Evolutionary conservation across 2,113 vertebrate species (phyloP), one percentile per base, ranked within the genome.

Genomic region (Neofelis nebulosa): DNA sequence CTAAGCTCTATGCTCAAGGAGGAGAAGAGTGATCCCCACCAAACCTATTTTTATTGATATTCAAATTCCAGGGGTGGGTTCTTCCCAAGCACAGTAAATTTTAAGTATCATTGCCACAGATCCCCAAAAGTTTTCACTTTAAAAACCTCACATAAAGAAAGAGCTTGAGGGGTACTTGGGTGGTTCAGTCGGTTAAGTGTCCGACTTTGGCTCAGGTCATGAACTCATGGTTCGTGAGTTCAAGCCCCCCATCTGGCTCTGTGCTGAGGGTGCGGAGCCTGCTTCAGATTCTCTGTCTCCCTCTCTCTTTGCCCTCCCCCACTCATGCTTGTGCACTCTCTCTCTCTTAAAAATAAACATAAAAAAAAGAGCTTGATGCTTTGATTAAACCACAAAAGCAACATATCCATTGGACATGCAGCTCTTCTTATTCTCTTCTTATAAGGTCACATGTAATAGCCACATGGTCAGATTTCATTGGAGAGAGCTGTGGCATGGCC

Each of bases 321-420:
- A 61, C 21, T 25, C 57, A 61, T 61, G 57, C 57, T 61, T 61
- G 57, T 61, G 21, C 8, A 61, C 57, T 50, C 50, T 25, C 57
- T 21, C 55, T 23, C 21, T 61, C 21, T 61, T 61, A 61, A 61
- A 61, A 61, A 61, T 61, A 61, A 25, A 61, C 57, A 61, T 61
- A 25, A 61, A 55, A 57, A 65, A 96, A 81, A 93, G 94, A 79
- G 23, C 18, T 31, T 52, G 79, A 90, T 38, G 41, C 65, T 84
- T 80, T 89, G 31, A 89, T 82, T 74, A 83, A 94, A 76, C 15
- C 74, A 88, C 2, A 48, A 63, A 96, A 95, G 57, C 23, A 85
- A 63, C 3, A n/a, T 4, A 71, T 73, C 33, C 11, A 14, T 2
- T 33, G 33, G 79, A 29, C 23, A 48, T 0, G 0, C 2, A 6